phyloP scores from a whole-genome alignment of 2,888 invertebrate genomes.

The Anodontia alba region DNA sequence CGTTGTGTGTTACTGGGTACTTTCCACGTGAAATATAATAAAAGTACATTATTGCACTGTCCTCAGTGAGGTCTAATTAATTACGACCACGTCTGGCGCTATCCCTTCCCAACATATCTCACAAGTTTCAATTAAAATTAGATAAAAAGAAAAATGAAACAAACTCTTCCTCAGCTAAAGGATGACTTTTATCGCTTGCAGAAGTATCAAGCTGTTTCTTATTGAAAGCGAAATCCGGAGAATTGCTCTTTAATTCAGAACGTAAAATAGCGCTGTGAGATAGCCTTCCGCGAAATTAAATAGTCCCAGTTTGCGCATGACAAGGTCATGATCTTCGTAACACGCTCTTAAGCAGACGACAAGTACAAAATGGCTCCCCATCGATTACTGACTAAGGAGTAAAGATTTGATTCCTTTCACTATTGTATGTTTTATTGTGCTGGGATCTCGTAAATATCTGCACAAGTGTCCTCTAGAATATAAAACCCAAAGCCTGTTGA shows the following conservation, averaged over 20 bases:
- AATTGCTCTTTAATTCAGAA: conserved; percentile 4
- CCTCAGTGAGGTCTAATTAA: too few relatives aligned
- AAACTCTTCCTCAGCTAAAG: not conserved
- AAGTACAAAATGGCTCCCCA: conserved; percentile 50
- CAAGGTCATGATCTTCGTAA: conserved; percentile 13
- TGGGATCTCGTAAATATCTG: conserved; percentile 10
- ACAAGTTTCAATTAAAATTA: conserved; percentile 8
- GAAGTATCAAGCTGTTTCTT: not conserved
- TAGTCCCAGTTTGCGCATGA: conserved; percentile 21
- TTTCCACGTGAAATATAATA: too few relatives aligned
- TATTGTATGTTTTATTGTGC: not conserved
- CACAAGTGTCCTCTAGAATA: conserved; percentile 9
- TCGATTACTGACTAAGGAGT: conserved; percentile 34
- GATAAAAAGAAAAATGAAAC: conserved; percentile 12
- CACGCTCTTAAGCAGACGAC: conserved; percentile 31
- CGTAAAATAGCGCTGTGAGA: conserved; percentile 3
- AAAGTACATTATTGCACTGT: too few relatives aligned
- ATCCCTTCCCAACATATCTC: not conserved
- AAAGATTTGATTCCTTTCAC: conserved; percentile 4
- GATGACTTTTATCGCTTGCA: conserved; percentile 8
- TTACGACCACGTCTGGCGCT: too few relatives aligned
- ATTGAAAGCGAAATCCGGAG: conserved; percentile 16
- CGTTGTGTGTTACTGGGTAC: too few relatives aligned
- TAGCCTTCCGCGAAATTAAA: conserved; percentile 15
- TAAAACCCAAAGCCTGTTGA: conserved; percentile 12